Conservation (phyloP, 2,113 vertebrate genomes). For the Chaenocephalus aceratus region DNA sequence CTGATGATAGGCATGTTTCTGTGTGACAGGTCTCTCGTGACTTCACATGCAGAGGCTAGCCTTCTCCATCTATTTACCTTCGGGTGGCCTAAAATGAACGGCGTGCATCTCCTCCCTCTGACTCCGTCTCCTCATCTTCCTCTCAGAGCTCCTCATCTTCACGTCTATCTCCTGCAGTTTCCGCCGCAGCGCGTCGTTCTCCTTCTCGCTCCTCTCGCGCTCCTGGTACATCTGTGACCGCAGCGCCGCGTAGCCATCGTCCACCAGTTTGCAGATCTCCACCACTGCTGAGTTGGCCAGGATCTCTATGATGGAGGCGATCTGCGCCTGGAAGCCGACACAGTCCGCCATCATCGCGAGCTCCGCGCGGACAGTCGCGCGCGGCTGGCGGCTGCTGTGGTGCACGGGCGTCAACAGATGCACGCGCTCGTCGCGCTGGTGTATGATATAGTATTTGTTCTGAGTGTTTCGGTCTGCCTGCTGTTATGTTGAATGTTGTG, state of each 20-base stretch:
- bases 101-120: slow-evolving; percentile 55
- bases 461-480: neutral
- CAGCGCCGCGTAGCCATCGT: slow-evolving; percentile 74
- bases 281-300: slow-evolving; percentile 79
- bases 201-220: slow-evolving; percentile 61
- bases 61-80: slow-evolving; percentile 53
- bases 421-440: neutral
- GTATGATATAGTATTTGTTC: neutral
- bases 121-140: slow-evolving; percentile 68
- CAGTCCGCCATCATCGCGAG: slow-evolving; percentile 72
- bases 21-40: neutral
- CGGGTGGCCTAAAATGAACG: slow-evolving; percentile 46
- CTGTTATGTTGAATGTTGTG: slow-evolving; percentile 4
- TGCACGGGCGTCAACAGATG: slow-evolving; percentile 20
- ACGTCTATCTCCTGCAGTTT: slow-evolving; percentile 72
- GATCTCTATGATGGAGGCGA: slow-evolving; percentile 76
- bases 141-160: slow-evolving; percentile 72
- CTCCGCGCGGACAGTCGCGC: slow-evolving; percentile 20
- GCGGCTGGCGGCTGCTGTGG: slow-evolving; percentile 16
- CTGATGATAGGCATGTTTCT: neutral
- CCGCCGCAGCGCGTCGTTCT: slow-evolving; percentile 71
- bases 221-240: slow-evolving; percentile 74
- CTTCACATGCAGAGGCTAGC: neutral
- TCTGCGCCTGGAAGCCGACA: slow-evolving; percentile 74
- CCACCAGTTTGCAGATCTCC: slow-evolving; percentile 79